Evolutionary conservation across 1,140 invertebrate genomes (phyloP).

Genomic region (Penaeus vannamei): DNA sequence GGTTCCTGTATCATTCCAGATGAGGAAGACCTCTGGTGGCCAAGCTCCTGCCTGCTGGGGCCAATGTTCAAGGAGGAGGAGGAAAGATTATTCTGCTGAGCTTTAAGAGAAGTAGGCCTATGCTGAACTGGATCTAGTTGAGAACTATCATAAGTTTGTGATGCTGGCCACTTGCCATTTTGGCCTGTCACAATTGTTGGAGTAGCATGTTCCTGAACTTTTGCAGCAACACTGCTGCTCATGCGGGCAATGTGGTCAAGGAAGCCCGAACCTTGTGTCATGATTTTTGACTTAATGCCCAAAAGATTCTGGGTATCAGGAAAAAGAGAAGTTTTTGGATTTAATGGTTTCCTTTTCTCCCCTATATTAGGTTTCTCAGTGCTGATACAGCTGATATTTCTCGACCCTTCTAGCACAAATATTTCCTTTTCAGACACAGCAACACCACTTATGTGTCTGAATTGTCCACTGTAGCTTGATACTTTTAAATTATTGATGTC

Average conservation of each 20-base stretch:
- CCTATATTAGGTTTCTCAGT: conserved; percentile 28
- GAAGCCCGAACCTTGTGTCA: conserved; percentile 22
- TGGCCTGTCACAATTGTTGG: conserved; percentile 29
- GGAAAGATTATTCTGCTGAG: too few relatives aligned
- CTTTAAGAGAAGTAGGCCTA: too few relatives aligned
- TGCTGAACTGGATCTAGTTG: too few relatives aligned
- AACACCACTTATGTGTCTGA: conserved; percentile 41
- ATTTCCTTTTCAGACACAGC: conserved; percentile 47
- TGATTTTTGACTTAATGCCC: conserved; percentile 35
- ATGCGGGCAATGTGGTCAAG: conserved; percentile 49
- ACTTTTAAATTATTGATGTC: conserved; percentile 39
- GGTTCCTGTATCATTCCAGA: conserved; percentile 22
- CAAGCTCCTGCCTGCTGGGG: conserved; percentile 2
- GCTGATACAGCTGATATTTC: conserved; percentile 48
- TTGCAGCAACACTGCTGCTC: conserved; percentile 45
- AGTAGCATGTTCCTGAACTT: conserved; percentile 45
- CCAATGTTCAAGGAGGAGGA: neutral
- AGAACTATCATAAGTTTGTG: too few relatives aligned
- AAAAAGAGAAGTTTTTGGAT: neutral
- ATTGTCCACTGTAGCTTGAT: conserved; percentile 31
- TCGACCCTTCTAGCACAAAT: conserved; percentile 47
- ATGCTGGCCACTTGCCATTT: neutral
- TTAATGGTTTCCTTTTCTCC: neutral
- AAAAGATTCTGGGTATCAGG: conserved; percentile 31
- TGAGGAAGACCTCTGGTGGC: conserved; percentile 43